These are phyloP conservation scores for Strongylocentrotus purpuratus DNA, from an alignment of 35 echinoderm and acorn worm genomes.

Conservation along the genomic window DNA sequence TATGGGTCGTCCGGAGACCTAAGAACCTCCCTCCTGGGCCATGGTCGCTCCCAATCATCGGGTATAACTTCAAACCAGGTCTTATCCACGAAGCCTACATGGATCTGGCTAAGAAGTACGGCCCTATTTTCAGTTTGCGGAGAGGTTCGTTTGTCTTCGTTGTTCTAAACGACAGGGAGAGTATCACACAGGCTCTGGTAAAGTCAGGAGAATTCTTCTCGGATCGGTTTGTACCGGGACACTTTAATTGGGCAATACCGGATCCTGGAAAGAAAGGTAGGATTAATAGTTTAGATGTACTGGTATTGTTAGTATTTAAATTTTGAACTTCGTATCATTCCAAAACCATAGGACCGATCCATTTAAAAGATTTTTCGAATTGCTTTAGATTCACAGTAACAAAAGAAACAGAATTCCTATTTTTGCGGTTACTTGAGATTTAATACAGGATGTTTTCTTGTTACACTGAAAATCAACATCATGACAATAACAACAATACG, in stretches of 20 bases:
- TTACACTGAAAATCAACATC: too few relatives aligned
- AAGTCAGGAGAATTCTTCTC: neutral
- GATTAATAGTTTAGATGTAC: neutral
- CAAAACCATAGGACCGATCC: too few relatives aligned
- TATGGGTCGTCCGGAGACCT: neutral
- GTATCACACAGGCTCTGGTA: neutral
- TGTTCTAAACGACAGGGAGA: neutral
- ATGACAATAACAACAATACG: too few relatives aligned
- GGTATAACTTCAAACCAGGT: neutral
- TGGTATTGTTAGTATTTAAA: too few relatives aligned
- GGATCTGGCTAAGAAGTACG: slow-evolving; percentile 1
- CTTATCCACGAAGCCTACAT: neutral
- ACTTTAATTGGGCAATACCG: neutral
- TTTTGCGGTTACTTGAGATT: too few relatives aligned
- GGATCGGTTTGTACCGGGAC: slow-evolving; percentile 32
- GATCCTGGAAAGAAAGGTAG: neutral
- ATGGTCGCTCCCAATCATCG: slow-evolving; percentile 27
- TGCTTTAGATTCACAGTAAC: too few relatives aligned
- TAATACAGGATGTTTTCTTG: too few relatives aligned
- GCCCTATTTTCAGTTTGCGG: slow-evolving; percentile 32
- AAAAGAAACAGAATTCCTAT: too few relatives aligned
- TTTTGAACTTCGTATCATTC: too few relatives aligned
- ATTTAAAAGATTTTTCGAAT: too few relatives aligned
- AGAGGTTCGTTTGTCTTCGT: slow-evolving; percentile 7
- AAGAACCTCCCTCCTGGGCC: slow-evolving; percentile 23